phyloP scores from a whole-genome alignment of 2,888 invertebrate species.

The Nomada lathburiana region DNA sequence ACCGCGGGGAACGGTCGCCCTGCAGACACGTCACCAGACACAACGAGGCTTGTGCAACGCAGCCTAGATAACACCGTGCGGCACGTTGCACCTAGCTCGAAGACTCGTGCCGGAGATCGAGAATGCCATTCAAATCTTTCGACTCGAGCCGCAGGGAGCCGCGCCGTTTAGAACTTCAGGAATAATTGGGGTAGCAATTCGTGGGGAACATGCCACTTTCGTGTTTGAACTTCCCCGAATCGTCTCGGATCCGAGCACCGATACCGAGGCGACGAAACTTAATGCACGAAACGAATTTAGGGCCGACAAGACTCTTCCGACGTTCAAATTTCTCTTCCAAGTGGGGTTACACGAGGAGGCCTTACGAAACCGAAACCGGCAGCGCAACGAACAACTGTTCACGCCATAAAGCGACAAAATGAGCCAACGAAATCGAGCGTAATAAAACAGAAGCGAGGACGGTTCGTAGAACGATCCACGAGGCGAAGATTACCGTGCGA shows the following conservation, averaged over 20 bases:
- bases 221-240: no score
- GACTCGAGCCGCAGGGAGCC: background rate
- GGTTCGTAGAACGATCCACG: constrained; percentile 36
- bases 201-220: no score
- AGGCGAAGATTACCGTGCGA: constrained; percentile 47
- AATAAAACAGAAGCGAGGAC: constrained; percentile 17
- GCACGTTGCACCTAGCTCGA: constrained; percentile 68
- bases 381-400: constrained; percentile 4
- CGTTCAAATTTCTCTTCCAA: background rate
- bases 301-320: background rate
- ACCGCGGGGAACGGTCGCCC: constrained; percentile 52
- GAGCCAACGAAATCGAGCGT: constrained; percentile 16
- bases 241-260: no score
- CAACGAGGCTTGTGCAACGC: constrained; percentile 73
- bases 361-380: constrained; percentile 21
- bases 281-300: background rate
- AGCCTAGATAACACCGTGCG: constrained; percentile 71
- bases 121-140: constrained; percentile 54
- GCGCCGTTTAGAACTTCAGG: background rate
- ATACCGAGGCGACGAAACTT: no score
- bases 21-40: constrained; percentile 73
- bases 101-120: constrained; percentile 28
- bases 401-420: constrained; percentile 24
- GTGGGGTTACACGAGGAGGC: no score
- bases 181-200: background rate